Evolutionary conservation across 2,888 invertebrate species (phyloP).

Genomic region (Chrysolina americana): DNA sequence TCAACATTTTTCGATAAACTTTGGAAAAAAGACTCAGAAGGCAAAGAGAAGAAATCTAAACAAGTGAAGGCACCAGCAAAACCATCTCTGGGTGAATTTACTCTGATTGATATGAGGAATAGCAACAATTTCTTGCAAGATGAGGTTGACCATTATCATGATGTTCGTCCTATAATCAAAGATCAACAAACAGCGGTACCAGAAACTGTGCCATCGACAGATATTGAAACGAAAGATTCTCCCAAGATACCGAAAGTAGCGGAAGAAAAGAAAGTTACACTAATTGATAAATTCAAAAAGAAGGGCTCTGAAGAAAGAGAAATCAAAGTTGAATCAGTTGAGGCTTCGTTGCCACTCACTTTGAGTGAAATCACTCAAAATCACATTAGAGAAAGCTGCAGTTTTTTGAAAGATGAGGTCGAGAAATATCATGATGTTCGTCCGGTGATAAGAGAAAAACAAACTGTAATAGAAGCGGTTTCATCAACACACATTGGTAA

Average conservation of each 20-base stretch:
- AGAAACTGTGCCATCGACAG: constrained; percentile 20
- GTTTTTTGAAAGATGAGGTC: constrained; percentile 41
- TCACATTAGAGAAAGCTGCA: constrained; percentile 31
- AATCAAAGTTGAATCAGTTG: constrained; percentile 10
- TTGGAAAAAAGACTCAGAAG: constrained; percentile 40
- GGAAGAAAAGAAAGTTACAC: constrained; percentile 43
- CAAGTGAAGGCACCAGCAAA: constrained; percentile 30
- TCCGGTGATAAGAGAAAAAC: neutral
- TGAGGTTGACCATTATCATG: constrained; percentile 54
- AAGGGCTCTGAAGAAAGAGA: constrained; percentile 53
- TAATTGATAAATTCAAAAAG: constrained; percentile 58
- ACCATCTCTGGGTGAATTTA: constrained; percentile 41
- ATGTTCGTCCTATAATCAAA: constrained; percentile 48
- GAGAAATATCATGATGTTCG: constrained; percentile 39
- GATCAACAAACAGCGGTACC: constrained; percentile 31
- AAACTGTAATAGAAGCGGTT: neutral
- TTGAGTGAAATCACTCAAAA: neutral
- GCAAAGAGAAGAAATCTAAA: constrained; percentile 1
- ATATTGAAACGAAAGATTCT: neutral
- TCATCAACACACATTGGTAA: constrained; percentile 4
- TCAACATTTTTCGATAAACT: neutral
- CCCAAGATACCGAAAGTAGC: constrained; percentile 16
- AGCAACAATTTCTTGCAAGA: constrained; percentile 51
- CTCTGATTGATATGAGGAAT: constrained; percentile 48
- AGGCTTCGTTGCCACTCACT: neutral